Evolutionary conservation across 2,113 vertebrate genomes (phyloP), one percentile per base, ranked within the genome.

Genomic region (Marmota flaviventris): DNA sequence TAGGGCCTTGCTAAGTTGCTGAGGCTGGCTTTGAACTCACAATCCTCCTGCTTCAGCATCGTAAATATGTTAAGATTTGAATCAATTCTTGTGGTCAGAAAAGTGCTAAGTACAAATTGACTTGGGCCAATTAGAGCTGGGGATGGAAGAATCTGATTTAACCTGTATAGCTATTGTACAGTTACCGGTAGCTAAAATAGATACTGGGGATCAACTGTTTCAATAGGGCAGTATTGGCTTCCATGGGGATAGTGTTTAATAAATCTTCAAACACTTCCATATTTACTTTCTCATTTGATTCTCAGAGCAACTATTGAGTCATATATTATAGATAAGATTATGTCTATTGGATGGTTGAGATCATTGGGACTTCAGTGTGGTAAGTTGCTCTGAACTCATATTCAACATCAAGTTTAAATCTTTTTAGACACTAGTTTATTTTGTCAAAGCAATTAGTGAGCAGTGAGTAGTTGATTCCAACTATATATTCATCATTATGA

Each of bases 381-480:
- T 81, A 85, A 51, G 8, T 70, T 56, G 61, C 13, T 58, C 18
- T 85, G 16, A 70, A 70, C 16, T 58, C 17, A 63, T 29, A 45
- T 45, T 10, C 61, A 93, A 42, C 4, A 90, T 13, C 0, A 51
- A 24, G 4, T 70, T 76, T 32, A 83, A 82, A 18, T 2, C 10
- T 78, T 75, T 51, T 75, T 75, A 65, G 67, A 58, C 14, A 70
- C 11, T 51, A 84, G 24, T 39, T 76, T 37, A 48, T 84, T 67
- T 87, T 79, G n/a, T 89, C 69, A 92, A 89, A 83, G 79, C 9
- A 87, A 53, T 27, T 27, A 67, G 53, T 42, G n/a, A 92, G 37
- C 77, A 42, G 9, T 39, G 6, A 92, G 20, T 85, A 67, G 63
- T 77, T 93, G 10, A 27, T 9, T 70, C 37, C 92, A 81, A 72